Percentiles rank a stretch among this genome's conserved stretches.
These are phyloP conservation scores for Spatula clypeata DNA, from an alignment of 2,797 vertebrate species.

Conservation along the genomic window DNA sequence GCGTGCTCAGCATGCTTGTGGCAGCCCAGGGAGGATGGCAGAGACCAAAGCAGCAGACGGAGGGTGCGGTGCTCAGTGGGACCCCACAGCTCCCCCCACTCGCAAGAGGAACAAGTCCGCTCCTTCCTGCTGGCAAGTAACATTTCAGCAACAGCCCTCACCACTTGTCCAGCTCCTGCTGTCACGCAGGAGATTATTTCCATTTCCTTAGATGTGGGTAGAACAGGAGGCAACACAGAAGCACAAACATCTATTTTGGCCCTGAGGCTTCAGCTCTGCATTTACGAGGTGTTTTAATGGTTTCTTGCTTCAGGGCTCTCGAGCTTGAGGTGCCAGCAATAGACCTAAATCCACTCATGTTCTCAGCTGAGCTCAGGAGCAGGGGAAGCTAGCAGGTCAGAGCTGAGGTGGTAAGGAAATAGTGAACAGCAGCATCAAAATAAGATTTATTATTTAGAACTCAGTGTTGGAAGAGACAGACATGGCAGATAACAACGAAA, in stretches of 20 bases:
- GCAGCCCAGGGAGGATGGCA: background rate
- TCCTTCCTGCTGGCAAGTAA: background rate
- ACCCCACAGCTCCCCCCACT: accelerated
- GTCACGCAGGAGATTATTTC: background rate
- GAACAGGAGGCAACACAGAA: background rate
- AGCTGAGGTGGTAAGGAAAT: constrained; percentile 11
- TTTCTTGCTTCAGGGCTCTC: background rate
- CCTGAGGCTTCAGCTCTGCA: background rate
- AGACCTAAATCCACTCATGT: accelerated
- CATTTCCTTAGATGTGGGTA: background rate
- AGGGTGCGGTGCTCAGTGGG: accelerated
- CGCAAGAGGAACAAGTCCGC: background rate
- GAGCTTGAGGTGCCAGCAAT: background rate
- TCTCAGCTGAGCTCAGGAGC: background rate
- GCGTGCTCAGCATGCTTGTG: accelerated
- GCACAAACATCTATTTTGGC: background rate
- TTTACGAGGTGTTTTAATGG: background rate
- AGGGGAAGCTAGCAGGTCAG: background rate
- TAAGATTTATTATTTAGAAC: constrained; percentile 73
- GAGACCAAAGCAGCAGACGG: background rate
- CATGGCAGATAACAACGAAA: constrained; percentile 35
- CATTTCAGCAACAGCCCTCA: accelerated
- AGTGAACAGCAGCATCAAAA: constrained; percentile 56
- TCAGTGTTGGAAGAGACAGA: constrained; percentile 53
- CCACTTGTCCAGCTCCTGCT: background rate